Conservation (phyloP, 2,888 invertebrate genomes). For the Cantharis flavilabris region DNA sequence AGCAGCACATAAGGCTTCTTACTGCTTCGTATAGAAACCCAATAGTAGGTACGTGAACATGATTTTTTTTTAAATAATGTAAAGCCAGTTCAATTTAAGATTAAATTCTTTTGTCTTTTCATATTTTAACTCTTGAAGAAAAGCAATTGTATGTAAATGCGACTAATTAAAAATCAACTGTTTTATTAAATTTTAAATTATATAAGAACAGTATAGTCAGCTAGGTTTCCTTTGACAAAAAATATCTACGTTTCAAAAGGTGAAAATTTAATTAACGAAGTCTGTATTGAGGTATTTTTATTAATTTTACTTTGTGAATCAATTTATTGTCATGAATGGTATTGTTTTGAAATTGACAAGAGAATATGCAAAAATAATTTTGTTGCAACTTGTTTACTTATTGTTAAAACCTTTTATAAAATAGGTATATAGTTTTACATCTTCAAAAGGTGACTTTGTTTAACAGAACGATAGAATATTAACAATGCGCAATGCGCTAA, state of each 20-base stretch:
- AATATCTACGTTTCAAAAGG: not conserved
- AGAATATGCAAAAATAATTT: not conserved
- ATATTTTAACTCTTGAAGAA: too few relatives aligned
- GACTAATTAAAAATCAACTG: not conserved
- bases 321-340: too few relatives aligned
- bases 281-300: not conserved
- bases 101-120: too few relatives aligned
- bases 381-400: not conserved
- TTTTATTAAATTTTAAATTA: not conserved
- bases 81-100: too few relatives aligned
- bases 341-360: too few relatives aligned
- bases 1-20: too few relatives aligned
- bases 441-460: not conserved
- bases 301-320: too few relatives aligned
- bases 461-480: not conserved
- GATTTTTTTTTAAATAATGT: too few relatives aligned
- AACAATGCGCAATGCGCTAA: conserved; percentile 3
- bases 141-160: too few relatives aligned
- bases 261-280: not conserved
- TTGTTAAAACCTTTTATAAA: not conserved
- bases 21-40: too few relatives aligned
- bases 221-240: not conserved
- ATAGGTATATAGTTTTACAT: not conserved
- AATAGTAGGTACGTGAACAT: too few relatives aligned
- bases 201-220: not conserved